Evolutionary conservation across 2,888 invertebrate species (phyloP).

Genomic region (Ochropleura leucogaster): DNA sequence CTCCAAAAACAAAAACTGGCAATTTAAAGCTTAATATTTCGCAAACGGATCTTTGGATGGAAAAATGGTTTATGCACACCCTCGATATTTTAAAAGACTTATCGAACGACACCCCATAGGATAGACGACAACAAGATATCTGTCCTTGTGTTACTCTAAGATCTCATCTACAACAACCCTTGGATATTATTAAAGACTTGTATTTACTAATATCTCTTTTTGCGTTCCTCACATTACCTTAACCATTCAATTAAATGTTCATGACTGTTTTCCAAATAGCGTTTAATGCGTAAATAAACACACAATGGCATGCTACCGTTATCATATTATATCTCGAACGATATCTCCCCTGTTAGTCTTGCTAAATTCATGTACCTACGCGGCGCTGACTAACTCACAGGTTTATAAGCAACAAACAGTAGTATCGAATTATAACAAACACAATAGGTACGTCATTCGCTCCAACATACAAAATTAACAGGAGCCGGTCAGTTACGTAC

Average conservation of each 20-base stretch:
- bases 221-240: not conserved
- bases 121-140: no score
- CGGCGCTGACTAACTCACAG: conserved; percentile 17
- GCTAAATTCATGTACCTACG: conserved; percentile 37
- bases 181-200: not conserved
- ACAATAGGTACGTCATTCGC: conserved; percentile 11
- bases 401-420: conserved; percentile 34
- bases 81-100: no score
- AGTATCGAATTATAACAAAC: conserved; percentile 16
- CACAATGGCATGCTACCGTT: conserved; percentile 10
- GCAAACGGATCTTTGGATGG: no score
- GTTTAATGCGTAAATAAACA: conserved; percentile 10
- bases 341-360: conserved; percentile 44
- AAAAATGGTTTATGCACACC: no score
- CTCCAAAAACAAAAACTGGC: no score
- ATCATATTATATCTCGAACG: conserved; percentile 11
- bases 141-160: no score
- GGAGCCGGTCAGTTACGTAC: conserved; percentile 19
- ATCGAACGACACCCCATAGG: no score
- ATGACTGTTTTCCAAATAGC: not conserved
- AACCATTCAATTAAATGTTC: not conserved
- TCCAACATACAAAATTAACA: conserved; percentile 7
- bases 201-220: not conserved
- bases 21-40: no score
- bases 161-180: not conserved